Percentiles rank a stretch among this genome's conserved stretches.
phyloP scores from a whole-genome alignment of 2,113 vertebrate genomes.

The Numenius arquata region DNA sequence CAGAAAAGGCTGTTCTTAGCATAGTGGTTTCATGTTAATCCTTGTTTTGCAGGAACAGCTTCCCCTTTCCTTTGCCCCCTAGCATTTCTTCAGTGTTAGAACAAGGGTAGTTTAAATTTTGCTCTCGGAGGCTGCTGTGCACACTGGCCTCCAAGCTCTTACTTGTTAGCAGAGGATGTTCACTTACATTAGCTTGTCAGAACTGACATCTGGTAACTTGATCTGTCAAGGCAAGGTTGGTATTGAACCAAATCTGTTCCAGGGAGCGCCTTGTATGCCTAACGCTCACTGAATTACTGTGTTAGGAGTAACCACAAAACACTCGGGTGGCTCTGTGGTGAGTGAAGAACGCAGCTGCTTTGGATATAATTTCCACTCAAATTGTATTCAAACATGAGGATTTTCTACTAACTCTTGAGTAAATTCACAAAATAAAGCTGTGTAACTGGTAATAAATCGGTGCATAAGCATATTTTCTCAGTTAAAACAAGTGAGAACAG shows the following conservation, averaged over 20 bases:
- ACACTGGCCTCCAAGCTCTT: background rate
- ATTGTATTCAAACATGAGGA: background rate
- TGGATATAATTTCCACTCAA: constrained; percentile 23
- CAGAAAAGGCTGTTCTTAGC: background rate
- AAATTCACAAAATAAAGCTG: constrained; percentile 19
- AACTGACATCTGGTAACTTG: constrained; percentile 21
- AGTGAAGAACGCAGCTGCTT: constrained; percentile 26
- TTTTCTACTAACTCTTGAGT: constrained; percentile 21
- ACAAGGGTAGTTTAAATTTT: background rate
- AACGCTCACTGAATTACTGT: background rate
- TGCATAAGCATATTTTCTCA: background rate
- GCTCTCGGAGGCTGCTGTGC: background rate
- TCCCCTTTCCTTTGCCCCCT: background rate
- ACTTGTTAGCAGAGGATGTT: background rate
- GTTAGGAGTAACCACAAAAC: constrained; percentile 18
- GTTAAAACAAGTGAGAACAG: constrained; percentile 22
- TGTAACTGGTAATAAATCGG: background rate
- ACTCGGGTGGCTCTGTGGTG: background rate
- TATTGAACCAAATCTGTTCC: background rate
- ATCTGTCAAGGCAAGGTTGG: constrained; percentile 13
- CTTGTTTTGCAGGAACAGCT: background rate
- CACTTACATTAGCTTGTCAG: background rate
- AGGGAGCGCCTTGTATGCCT: background rate
- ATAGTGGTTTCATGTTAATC: background rate
- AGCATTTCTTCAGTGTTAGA: background rate